Evolutionary conservation across 1,140 invertebrate genomes (phyloP).

Genomic region (Amphibalanus amphitrite): DNA sequence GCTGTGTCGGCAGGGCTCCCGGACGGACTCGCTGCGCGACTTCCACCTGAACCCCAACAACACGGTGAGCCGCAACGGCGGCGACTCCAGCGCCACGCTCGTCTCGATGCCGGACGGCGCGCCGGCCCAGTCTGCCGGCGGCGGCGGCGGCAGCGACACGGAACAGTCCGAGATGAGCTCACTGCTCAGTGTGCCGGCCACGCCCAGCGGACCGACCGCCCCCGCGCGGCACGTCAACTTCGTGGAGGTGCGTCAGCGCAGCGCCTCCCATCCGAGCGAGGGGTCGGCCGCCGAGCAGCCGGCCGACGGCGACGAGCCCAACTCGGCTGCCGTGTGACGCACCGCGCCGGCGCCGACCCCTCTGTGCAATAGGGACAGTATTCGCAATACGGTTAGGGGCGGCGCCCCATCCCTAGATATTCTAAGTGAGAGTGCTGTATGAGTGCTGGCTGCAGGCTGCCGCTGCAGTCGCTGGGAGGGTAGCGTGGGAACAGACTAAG

Average conservation of each 20-base stretch:
- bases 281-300: background rate
- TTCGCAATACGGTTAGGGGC: background rate
- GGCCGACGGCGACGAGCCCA: background rate
- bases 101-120: background rate
- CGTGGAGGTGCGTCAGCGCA: background rate
- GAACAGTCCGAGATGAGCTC: background rate
- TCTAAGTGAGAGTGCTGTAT: no score
- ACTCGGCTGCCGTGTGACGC: background rate
- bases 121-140: no score
- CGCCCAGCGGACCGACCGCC: background rate
- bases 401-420: no score
- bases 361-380: background rate
- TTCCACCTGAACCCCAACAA: background rate
- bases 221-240: background rate
- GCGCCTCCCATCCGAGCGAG: background rate
- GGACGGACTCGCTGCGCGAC: background rate
- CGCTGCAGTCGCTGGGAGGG: no score
- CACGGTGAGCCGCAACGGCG: background rate
- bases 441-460: no score
- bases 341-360: no score
- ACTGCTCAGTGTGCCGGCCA: background rate
- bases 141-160: background rate
- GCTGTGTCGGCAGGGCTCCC: background rate
- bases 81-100: background rate
- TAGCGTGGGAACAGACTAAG: no score